A percentile compares a stretch with the other conserved stretches of the same genome.
Conservation (phyloP, 2,888 invertebrate genomes). For the Myopa tessellatipennis region DNA sequence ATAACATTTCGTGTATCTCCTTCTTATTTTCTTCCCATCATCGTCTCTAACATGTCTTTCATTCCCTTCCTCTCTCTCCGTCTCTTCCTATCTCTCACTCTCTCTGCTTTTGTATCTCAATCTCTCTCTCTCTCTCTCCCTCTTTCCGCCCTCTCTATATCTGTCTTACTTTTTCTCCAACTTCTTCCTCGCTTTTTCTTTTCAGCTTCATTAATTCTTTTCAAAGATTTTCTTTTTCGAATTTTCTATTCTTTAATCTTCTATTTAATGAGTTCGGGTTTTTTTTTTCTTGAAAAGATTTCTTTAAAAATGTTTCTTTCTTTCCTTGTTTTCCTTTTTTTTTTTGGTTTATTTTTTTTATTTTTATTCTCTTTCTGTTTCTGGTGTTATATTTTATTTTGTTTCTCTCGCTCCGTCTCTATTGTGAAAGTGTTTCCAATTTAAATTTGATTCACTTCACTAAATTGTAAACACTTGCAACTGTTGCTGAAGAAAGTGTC, state of each 20-base stretch:
- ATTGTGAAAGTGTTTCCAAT: slow-evolving; percentile 26
- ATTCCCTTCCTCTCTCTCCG: background rate
- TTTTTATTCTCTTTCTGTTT: background rate
- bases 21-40: background rate
- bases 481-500: slow-evolving; percentile 13
- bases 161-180: too few relatives aligned
- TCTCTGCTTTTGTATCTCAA: background rate
- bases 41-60: background rate
- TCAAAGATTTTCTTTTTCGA: background rate
- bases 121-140: background rate
- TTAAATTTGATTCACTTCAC: slow-evolving; percentile 27
- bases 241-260: background rate
- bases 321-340: background rate
- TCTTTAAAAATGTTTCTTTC: background rate
- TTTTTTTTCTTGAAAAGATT: background rate
- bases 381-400: background rate
- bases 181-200: too few relatives aligned
- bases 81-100: background rate
- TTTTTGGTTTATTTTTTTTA: background rate
- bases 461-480: slow-evolving; percentile 25
- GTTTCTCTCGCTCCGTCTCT: background rate
- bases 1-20: background rate
- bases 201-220: too few relatives aligned
- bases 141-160: too few relatives aligned
- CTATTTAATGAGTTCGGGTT: background rate